Evolutionary conservation across 2,797 vertebrate species (phyloP).

Genomic region (Centropyge bicolor): DNA sequence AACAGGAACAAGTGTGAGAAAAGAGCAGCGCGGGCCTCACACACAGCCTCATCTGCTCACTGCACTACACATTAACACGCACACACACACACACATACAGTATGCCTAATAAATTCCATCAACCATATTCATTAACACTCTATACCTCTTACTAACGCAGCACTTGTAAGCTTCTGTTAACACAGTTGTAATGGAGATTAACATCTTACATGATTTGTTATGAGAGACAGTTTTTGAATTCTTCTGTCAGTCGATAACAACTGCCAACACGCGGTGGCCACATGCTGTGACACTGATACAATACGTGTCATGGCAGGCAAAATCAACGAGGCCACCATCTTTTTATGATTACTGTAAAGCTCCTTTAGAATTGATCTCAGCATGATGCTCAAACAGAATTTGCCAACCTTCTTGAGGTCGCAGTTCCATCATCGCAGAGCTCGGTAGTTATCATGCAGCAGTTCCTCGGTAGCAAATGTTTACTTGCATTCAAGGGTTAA

Average conservation of each 20-base stretch:
- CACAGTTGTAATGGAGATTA: slow-evolving; percentile 7
- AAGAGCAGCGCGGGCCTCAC: slow-evolving; percentile 14
- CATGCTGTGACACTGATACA: not conserved
- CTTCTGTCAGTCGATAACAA: not conserved
- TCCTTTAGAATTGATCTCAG: slow-evolving; percentile 6
- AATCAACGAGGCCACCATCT: not conserved
- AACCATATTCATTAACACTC: not conserved
- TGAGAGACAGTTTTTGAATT: slow-evolving; percentile 16
- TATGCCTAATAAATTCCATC: not conserved
- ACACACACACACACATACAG: not conserved
- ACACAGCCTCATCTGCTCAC: not conserved
- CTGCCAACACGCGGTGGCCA: not conserved
- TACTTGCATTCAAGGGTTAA: slow-evolving; percentile 7
- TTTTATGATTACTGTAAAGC: not conserved
- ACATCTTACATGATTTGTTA: not conserved
- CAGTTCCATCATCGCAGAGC: not conserved
- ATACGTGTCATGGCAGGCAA: not conserved
- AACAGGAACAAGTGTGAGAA: slow-evolving; percentile 34
- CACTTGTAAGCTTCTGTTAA: slow-evolving; percentile 8
- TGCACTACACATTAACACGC: not conserved
- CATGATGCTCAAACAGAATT: not conserved
- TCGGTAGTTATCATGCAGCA: not conserved
- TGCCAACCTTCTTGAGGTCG: not conserved
- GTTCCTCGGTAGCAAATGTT: not conserved
- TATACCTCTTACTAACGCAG: not conserved